Percentiles rank a stretch among this genome's conserved stretches.
Evolutionary conservation across 1,140 invertebrate genomes (phyloP).

Genomic region (Scaptomyza graminum): DNA sequence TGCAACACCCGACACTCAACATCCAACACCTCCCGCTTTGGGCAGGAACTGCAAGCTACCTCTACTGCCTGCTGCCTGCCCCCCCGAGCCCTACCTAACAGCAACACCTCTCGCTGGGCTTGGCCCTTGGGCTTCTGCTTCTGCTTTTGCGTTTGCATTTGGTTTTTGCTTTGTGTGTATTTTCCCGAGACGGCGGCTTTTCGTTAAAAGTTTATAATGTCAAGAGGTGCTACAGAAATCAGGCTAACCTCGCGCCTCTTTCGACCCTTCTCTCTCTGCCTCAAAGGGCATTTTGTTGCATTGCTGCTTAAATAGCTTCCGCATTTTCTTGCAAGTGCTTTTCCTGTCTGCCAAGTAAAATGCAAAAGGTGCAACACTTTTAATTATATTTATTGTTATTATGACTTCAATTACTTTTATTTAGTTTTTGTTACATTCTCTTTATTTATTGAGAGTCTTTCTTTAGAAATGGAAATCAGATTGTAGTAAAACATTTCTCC

Average conservation of each 20-base stretch:
- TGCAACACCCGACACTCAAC: too few species aligned
- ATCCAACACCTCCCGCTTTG: neutral
- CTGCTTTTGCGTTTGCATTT: neutral
- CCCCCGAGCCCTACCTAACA: neutral
- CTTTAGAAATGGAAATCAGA: too few species aligned
- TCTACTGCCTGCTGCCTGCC: too few species aligned
- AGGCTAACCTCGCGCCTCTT: conserved; percentile 50
- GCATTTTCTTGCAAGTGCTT: conserved; percentile 12
- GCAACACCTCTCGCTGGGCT: neutral
- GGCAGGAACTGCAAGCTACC: too few species aligned
- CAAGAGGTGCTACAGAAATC: conserved; percentile 59
- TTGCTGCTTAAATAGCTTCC: conserved; percentile 32
- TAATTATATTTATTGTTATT: neutral
- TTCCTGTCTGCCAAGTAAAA: neutral
- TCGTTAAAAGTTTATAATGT: conserved; percentile 73
- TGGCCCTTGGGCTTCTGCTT: neutral
- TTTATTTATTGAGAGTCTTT: too few species aligned
- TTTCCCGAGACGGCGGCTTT: conserved; percentile 45
- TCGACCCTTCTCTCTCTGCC: neutral
- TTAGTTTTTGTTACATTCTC: too few species aligned
- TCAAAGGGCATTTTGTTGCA: conserved; percentile 1
- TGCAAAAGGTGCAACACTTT: neutral
- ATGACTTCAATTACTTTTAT: too few species aligned
- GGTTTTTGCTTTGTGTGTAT: conserved; percentile 33
- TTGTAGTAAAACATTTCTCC: too few species aligned